Base-by-base conservation (phyloP, 2,113 vertebrate genomes). In the Tretioscincus oriximinensis region DNA sequence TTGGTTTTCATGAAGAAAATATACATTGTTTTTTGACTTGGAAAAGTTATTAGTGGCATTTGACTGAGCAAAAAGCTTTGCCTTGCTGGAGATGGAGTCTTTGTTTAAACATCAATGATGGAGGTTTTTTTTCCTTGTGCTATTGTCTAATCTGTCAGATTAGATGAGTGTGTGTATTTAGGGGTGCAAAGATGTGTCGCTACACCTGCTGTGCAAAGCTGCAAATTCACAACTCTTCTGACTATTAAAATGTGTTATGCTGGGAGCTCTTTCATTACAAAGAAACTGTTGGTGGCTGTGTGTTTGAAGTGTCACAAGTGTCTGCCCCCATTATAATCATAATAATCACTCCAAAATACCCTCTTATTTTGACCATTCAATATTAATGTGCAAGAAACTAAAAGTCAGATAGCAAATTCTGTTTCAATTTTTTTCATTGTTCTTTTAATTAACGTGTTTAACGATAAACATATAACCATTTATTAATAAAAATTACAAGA, bases 201-300 rank as follows among this genome's bases (percentile, higher is more conserved):
- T 95, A 96, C 97, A 98, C 97, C 97, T 98, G 97, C 97, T 98
- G 97, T 93, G 97, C 93, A 86, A 93, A 96, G 95, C 95, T 94
- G 95, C 84, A 93, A 96, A 94, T 95, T 94, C 95, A 93, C 95
- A 94, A 94, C 95, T 96, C 93, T 92, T 91, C 88, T 91, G 89
- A 92, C 93, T 95, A 94, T 93, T 93, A 95, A 96, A 95, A 95
- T 92, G 91, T 96, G 94, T 94, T 94, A 94, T 35, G 84, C 95
- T 94, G 67, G 70, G 94, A 94, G 94, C 93, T 92, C 94, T 93
- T 97, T 97, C 97, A 96, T 97, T 95, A 91, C 88, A 89, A 92
- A 83, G 87, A 95, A 95, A 94, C 95, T 97, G 96, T 95, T 96
- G 95, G 96, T 96, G 95, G 95, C 85, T 94, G 94, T 84, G 77